Base-by-base conservation (phyloP, 2,888 invertebrate genomes). In the Baronia brevicornis region DNA sequence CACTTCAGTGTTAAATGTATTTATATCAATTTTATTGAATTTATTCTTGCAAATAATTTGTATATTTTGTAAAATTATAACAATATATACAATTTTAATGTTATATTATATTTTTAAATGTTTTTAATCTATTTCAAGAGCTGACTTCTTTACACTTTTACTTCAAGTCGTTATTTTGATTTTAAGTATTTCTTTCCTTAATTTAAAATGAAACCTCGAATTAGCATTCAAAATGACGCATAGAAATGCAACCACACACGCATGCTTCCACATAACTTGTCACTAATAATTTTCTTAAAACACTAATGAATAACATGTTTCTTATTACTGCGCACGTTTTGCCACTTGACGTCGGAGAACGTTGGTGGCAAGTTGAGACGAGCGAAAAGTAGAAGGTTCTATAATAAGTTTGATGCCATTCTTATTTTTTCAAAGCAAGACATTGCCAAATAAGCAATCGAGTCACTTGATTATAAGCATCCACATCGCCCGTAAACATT, bases 251-350 rank as follows among this genome's bases (percentile, higher is more conserved):
- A 56, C 57, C 67, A 63, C 82, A 78, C 68, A 78, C 68, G 66
- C 68, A 59, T 44, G 48, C 47, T 52, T 67, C 69, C n/a, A 3
- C 3, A 62, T 67, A 68, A 62, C 60, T 51, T 63, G 56, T 54
- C 68, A 60, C 64, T 77, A 75, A 77, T 70, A 71, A 69, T 69
- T 74, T 80, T 75, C 77, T 75, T 62, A 69, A 77, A 75, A 78
- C 74, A 71, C 73, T 78, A 82, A 80, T 82, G 80, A 80, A 78
- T 79, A 75, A 65, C 67, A 66, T 61, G 70, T 56, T 62, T 54
- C 65, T 71, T 80, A 82, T 80, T 82, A 70, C 82, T 53, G 60
- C 54, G 73, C 82, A 82, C 82, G 82, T 78, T 69, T 61, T 56
- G 43, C 67, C 67, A 65, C 78, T 79, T 59, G 54, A 62, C 49